Base-by-base conservation (phyloP, 2,113 vertebrate species). In the Procapra przewalskii region DNA sequence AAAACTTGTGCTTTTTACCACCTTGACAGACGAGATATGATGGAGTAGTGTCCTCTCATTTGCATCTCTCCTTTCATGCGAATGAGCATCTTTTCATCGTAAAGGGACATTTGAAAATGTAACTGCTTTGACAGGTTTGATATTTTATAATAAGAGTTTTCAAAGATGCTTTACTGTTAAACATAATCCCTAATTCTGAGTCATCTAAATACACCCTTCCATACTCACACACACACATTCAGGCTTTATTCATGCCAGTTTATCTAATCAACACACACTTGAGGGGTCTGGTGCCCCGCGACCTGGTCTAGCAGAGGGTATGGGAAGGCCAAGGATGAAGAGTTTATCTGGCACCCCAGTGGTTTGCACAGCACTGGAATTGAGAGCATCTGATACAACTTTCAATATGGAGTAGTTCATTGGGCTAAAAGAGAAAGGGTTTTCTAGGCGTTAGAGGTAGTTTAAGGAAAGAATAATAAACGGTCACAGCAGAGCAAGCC, bases 131-230 rank as follows among this genome's bases (percentile, higher is more conserved):
- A 77, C 57, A 77, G 33, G 77, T 21, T 71, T 93, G 57, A 57
- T 82, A 93, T 93, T 95, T 86, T 71, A 62, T 67, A 96, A 60
- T 77, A 64, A 89, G 29, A 67, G 25, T 90, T 96, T 95, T 91
- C 88, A 75, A 86, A 91, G 75, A 79, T 80, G 79, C 40, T 40
- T 71, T 80, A 75, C 57, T 90, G 86, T 62, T 92, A 77, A 96
- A 87, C 29, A 92, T 33, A 40, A 17, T n/a, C 29, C 84, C 96
- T 92, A 67, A 90, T 82, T 88, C 11, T 40, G 36, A 55, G 77
- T 85, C 84, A 85, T 43, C 93, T 79, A 90, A 60, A 91, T 3
- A 9, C 43, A 80, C 77, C 7, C 50, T 48, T 33, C 33, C 33
- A 25, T 21, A 15, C 50, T 5, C 50, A 31, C 50, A 8, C 50